Percentiles rank a stretch among this genome's conserved stretches.
These are phyloP conservation scores for Drosophila gunungcola DNA, from an alignment of 1,140 invertebrate species.

Conservation along the genomic window DNA sequence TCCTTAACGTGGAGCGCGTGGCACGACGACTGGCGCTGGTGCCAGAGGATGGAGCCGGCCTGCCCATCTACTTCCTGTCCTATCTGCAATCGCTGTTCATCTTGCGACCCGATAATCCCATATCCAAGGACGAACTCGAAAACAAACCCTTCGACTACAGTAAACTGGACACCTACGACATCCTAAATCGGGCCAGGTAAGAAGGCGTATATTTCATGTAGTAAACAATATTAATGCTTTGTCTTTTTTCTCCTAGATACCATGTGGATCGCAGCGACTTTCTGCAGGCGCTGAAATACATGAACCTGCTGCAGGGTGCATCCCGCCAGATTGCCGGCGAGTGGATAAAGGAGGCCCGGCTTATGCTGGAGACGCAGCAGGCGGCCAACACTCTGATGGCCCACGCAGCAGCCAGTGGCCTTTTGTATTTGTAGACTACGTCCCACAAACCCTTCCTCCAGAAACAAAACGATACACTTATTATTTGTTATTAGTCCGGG, in stretches of 20 bases:
- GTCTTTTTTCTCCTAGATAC: constrained; percentile 86
- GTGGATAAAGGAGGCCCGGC: constrained; percentile 94
- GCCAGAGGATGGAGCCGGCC: constrained; percentile 91
- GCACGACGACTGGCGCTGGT: constrained; percentile 92
- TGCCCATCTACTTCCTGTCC: constrained; percentile 94
- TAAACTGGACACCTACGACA: constrained; percentile 92
- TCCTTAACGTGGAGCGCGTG: constrained; percentile 90
- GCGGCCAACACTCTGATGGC: constrained; percentile 94
- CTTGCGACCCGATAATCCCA: constrained; percentile 88
- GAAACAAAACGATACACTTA: constrained; percentile 14
- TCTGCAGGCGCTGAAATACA: constrained; percentile 93
- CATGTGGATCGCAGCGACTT: constrained; percentile 94
- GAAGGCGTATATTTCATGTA: constrained; percentile 46
- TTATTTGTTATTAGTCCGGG: constrained; percentile 57
- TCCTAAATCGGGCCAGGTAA: constrained; percentile 93
- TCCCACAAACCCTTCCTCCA: constrained; percentile 30
- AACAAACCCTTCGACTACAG: constrained; percentile 89
- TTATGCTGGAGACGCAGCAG: constrained; percentile 95
- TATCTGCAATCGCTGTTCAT: constrained; percentile 93
- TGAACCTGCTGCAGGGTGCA: constrained; percentile 95
- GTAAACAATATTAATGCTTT: neutral
- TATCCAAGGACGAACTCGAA: constrained; percentile 89
- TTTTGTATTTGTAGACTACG: constrained; percentile 88
- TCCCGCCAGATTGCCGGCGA: constrained; percentile 91
- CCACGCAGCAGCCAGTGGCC: constrained; percentile 91